A percentile compares a stretch with the other conserved stretches of the same genome.
Evolutionary conservation across 1,140 invertebrate genomes (phyloP).

Genomic region (Ctenoplectra terminalis): DNA sequence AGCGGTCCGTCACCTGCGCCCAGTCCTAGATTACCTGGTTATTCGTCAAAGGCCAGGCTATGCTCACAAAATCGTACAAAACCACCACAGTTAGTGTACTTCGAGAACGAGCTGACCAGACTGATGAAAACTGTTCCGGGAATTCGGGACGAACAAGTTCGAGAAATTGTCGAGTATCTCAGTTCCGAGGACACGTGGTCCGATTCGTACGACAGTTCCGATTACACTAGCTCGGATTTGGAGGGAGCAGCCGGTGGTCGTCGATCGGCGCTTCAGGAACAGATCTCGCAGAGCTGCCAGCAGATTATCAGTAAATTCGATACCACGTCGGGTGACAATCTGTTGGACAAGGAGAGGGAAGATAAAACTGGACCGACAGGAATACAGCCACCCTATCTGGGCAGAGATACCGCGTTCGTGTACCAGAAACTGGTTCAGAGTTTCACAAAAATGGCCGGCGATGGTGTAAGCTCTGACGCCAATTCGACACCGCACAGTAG

Average conservation of each 20-base stretch:
- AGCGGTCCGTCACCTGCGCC: constrained; percentile 83
- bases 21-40: constrained; percentile 83
- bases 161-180: constrained; percentile 95
- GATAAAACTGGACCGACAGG: constrained; percentile 44
- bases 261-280: constrained; percentile 90
- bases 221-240: constrained; percentile 94
- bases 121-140: constrained; percentile 96
- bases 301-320: constrained; percentile 95
- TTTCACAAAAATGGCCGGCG: constrained; percentile 88
- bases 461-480: constrained; percentile 78
- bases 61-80: constrained; percentile 85
- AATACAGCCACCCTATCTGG: constrained; percentile 79
- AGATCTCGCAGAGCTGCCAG: constrained; percentile 93
- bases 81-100: constrained; percentile 92
- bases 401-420: constrained; percentile 90
- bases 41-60: constrained; percentile 73
- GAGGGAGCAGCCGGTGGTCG: constrained; percentile 87
- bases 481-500: constrained; percentile 87
- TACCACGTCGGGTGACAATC: constrained; percentile 80
- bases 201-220: constrained; percentile 94
- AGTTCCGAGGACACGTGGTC: constrained; percentile 96
- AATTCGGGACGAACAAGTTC: constrained; percentile 93
- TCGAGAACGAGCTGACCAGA: constrained; percentile 93
- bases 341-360: constrained; percentile 83
- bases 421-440: constrained; percentile 93